These are phyloP conservation scores for Sparidentex hasta DNA, from an alignment of 2,797 vertebrate genomes.

Conservation along the genomic window DNA sequence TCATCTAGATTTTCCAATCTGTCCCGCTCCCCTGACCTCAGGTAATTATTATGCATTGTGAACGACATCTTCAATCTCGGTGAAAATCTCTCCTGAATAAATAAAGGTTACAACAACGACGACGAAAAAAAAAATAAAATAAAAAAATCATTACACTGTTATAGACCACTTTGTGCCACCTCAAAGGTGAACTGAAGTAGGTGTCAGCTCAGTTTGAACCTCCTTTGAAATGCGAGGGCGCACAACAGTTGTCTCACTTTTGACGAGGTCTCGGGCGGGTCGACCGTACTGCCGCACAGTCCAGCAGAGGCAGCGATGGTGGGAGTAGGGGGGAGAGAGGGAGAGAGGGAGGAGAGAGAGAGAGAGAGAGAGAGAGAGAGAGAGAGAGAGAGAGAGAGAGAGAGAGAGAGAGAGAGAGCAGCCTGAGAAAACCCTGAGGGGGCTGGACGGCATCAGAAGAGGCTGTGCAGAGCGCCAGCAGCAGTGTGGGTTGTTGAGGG, in stretches of 20 bases:
- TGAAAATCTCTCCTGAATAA: constrained; percentile 6
- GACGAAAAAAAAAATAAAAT: no score
- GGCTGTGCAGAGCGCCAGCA: constrained; percentile 58
- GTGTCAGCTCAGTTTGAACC: background rate
- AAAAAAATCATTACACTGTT: background rate
- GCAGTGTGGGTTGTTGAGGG: constrained; percentile 61
- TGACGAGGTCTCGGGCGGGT: constrained; percentile 15
- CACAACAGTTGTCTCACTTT: constrained; percentile 19
- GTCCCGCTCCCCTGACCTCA: constrained; percentile 43
- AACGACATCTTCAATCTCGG: constrained; percentile 12
- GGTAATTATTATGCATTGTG: constrained; percentile 25
- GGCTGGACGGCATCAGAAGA: constrained; percentile 53
- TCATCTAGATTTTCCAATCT: constrained; percentile 43
- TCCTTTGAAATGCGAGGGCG: background rate
- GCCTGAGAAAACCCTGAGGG: constrained; percentile 56
- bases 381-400: no score
- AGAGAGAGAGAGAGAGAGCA: constrained; percentile 35
- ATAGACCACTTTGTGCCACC: background rate
- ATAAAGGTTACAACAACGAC: background rate
- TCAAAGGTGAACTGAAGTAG: constrained; percentile 10
- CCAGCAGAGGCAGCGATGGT: constrained; percentile 4
- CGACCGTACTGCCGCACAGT: constrained; percentile 4
- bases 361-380: no score
- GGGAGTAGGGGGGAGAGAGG: background rate
- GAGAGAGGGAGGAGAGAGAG: no score